Evolutionary conservation across 1,140 invertebrate genomes (phyloP), one percentile per base, ranked within the genome.

Genomic region (Stegodyphus dumicola): DNA sequence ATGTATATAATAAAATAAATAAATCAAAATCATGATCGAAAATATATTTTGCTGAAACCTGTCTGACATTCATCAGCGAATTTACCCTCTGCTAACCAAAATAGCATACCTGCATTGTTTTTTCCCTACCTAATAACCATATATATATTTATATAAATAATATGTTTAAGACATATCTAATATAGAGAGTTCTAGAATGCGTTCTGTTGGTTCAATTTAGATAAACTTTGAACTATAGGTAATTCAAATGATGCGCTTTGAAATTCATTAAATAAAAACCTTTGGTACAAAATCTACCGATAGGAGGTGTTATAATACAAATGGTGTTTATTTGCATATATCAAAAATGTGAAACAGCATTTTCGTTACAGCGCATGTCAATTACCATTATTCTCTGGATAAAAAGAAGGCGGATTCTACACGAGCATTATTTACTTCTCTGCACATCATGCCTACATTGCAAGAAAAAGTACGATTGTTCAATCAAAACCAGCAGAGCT

Each of bases 401-500:
- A 77, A 17, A 49, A 77, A 77, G 74, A 10, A 5, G 15, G 7
- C 33, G 15, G 11, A 77, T 77, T 77, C n/a, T 77, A 3, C 74
- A 64, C 53, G 64, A 77, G 56, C 7, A 6, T 77, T 77, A 64
- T 54, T 60, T 64, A 6, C 17, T 56, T 77, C 33, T 17, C 15
- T 74, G 53, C 71, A 52, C 3, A 74, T 69, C 66, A 74, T 56
- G 51, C 71, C 71, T 51, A 74, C n/a, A 5, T 53, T 74, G 71
- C 51, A 52, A 53, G 71, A 52, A 74, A 74, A 74, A 74, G 51
- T 51, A 48, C 71, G 54, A 52, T 6, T 17, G 48, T 52, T 74
- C 51, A 2, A 74, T 13, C 7, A 74, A 3, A 74, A 74, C 71
- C 49, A 74, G 17, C 7, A 74, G 13, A 74, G 53, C 13, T 53